These are phyloP conservation scores for Orthosia gracilis DNA, from an alignment of 2,888 invertebrate species.

Conservation along the genomic window DNA sequence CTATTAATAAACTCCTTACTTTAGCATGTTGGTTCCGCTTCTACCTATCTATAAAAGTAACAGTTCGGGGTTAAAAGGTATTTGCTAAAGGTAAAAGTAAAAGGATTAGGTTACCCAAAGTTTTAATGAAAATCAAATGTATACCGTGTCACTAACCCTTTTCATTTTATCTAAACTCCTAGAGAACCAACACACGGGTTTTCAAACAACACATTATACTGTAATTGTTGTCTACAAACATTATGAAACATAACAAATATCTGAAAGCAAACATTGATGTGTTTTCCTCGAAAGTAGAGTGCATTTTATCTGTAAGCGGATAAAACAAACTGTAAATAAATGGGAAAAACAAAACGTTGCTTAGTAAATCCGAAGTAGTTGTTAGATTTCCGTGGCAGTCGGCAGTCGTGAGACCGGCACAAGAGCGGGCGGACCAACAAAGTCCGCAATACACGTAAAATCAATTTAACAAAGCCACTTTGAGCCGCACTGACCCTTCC, in stretches of 20 bases:
- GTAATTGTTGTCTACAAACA: constrained; percentile 29
- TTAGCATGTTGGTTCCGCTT: constrained; percentile 23
- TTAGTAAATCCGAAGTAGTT: constrained; percentile 79
- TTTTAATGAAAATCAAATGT: constrained; percentile 55
- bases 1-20: constrained; percentile 43
- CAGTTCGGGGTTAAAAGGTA: constrained; percentile 30
- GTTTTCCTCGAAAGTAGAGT: constrained; percentile 18
- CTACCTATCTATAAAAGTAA: constrained; percentile 38
- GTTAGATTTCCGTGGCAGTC: constrained; percentile 68
- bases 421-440: constrained; percentile 73
- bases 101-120: constrained; percentile 43
- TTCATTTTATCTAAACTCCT: constrained; percentile 37
- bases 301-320: constrained; percentile 48
- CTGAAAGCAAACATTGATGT: constrained; percentile 26
- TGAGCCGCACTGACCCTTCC: constrained; percentile 84
- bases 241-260: constrained; percentile 34
- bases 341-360: constrained; percentile 72
- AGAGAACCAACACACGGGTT: constrained; percentile 14
- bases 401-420: constrained; percentile 72
- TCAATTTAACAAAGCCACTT: constrained; percentile 89
- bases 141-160: constrained; percentile 37
- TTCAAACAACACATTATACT: constrained; percentile 21
- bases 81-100: constrained; percentile 54
- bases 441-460: constrained; percentile 89
- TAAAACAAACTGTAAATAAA: constrained; percentile 58